A percentile compares a stretch with the other conserved stretches of the same genome.
Conservation (phyloP, 2,888 invertebrate genomes). For the Odontothrips loti region DNA sequence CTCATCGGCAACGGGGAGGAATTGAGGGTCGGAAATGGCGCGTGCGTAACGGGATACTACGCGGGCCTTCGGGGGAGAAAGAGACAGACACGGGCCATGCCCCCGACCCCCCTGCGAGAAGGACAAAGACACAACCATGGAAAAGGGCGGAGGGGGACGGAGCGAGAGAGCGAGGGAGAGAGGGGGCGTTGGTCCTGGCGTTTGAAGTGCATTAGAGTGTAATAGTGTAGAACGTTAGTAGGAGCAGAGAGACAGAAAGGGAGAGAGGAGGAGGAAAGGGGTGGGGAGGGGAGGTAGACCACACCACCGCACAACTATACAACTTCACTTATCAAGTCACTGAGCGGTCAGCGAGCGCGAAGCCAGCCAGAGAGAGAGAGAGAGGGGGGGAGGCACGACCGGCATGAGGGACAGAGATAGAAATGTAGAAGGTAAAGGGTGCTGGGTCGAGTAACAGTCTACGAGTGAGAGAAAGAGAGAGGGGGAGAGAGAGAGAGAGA, state of each 20-base stretch:
- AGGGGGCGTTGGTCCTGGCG: too few species aligned
- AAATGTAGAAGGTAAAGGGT: not conserved
- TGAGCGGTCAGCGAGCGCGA: not conserved
- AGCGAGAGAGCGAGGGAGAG: too few species aligned
- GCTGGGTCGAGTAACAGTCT: too few species aligned
- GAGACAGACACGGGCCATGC: too few species aligned
- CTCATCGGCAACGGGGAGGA: too few species aligned
- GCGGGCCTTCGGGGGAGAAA: too few species aligned
- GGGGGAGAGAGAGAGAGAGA: not conserved
- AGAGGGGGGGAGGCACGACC: not conserved
- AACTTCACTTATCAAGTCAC: constrained; percentile 26
- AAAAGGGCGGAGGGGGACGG: too few species aligned
- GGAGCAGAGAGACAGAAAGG: not conserved
- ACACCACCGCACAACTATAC: constrained; percentile 7
- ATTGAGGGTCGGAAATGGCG: not conserved
- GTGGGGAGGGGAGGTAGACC: not conserved
- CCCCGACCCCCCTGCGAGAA: too few species aligned
- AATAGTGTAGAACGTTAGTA: not conserved
- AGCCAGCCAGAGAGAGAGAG: not conserved
- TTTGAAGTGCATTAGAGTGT: too few species aligned
- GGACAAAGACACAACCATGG: too few species aligned
- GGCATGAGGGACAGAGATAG: not conserved
- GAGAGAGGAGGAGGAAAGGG: not conserved
- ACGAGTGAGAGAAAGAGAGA: not conserved
- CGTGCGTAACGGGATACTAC: too few species aligned